Conservation (phyloP, 2,113 vertebrate species). For the Bos indicus region DNA sequence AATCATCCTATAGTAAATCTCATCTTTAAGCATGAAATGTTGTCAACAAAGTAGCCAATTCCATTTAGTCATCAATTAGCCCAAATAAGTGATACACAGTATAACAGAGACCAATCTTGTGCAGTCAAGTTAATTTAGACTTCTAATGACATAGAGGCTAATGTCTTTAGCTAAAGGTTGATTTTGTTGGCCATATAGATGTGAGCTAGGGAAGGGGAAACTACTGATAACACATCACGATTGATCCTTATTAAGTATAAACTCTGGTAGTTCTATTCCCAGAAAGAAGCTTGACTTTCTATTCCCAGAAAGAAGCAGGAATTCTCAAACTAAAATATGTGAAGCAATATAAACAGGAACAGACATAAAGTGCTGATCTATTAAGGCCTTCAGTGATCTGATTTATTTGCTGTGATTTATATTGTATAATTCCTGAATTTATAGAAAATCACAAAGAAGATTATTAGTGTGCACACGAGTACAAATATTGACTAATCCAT, state of each 20-base stretch:
- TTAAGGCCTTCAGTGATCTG: not conserved
- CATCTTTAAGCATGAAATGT: conserved; percentile 6
- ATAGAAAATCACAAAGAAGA: conserved; percentile 32
- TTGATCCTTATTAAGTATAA: not conserved
- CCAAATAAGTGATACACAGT: not conserved
- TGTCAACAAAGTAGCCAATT: not conserved
- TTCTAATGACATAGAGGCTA: not conserved
- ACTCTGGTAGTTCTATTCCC: not conserved
- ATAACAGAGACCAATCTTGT: not conserved
- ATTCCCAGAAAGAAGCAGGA: conserved; percentile 54
- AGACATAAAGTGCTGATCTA: conserved; percentile 10
- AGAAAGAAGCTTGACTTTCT: conserved; percentile 43
- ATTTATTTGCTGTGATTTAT: conserved; percentile 1
- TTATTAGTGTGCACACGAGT: not conserved
- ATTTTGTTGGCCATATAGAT: not conserved
- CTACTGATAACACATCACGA: not conserved
- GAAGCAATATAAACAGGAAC: conserved; percentile 1
- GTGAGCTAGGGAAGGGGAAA: not conserved
- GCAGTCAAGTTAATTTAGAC: not conserved
- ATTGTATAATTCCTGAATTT: conserved; percentile 13
- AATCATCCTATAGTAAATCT: not conserved
- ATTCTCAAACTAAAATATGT: conserved; percentile 50
- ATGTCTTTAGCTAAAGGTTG: not conserved
- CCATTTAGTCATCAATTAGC: not conserved
- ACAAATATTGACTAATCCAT: not conserved